These are phyloP conservation scores for Parasteatoda lunata DNA, from an alignment of 2,888 invertebrate genomes.

Conservation along the genomic window DNA sequence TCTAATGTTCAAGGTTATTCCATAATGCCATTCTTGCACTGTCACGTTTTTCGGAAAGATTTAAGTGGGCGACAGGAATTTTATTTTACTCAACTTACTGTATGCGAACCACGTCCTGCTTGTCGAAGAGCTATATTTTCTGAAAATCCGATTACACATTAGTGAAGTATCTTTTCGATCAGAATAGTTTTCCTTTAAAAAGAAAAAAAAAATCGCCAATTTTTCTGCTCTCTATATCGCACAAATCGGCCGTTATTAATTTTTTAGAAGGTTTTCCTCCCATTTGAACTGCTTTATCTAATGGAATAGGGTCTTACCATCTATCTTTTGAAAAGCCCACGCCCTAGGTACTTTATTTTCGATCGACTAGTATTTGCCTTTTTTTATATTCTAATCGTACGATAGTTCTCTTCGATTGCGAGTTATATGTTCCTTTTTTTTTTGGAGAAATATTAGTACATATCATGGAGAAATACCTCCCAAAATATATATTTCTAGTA, in stretches of 20 bases:
- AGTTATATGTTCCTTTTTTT: slow-evolving; percentile 22
- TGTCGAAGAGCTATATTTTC: not conserved
- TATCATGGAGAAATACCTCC: too few relatives aligned
- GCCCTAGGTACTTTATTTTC: slow-evolving; percentile 32
- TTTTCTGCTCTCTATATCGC: too few relatives aligned
- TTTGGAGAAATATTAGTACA: not conserved
- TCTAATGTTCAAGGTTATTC: too few relatives aligned
- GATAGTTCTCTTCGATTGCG: slow-evolving; percentile 10
- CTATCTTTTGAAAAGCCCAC: slow-evolving; percentile 49
- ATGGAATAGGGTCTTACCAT: slow-evolving; percentile 39
- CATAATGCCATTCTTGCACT: too few relatives aligned
- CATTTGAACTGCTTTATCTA: slow-evolving; percentile 41
- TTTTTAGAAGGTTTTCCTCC: slow-evolving; percentile 53
- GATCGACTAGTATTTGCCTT: not conserved
- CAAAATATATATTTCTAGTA: too few relatives aligned
- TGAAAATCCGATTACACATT: slow-evolving; percentile 9
- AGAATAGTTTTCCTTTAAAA: not conserved
- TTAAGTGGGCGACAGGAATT: too few relatives aligned
- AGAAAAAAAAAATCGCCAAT: too few relatives aligned
- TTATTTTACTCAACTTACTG: too few relatives aligned
- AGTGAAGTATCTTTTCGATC: not conserved
- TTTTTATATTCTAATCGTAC: slow-evolving; percentile 8
- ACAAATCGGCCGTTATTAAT: slow-evolving; percentile 50
- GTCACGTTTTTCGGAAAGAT: too few relatives aligned
- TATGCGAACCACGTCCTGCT: too few relatives aligned